Evolutionary conservation across 2,888 invertebrate genomes (phyloP), one percentile per base, ranked within the genome.

Genomic region (Seira ritae): DNA sequence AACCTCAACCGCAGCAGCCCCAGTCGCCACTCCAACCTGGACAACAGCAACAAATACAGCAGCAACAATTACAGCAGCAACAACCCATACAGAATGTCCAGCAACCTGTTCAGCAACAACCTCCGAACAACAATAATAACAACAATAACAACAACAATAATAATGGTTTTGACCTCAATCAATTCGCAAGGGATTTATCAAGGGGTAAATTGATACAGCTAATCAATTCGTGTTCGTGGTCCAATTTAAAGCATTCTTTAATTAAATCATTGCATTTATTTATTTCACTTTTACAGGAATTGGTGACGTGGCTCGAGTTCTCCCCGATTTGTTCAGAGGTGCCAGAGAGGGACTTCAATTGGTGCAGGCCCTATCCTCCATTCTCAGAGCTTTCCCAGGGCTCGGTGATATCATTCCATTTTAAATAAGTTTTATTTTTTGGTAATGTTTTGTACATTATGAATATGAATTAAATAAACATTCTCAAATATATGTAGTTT

Each of bases 271-370:
- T 31, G 2, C 31, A 31, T 31, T n/a, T n/a, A 31, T 4, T 31
- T 31, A 31, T 31, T 31, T 31, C 2, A 31, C 31, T 2, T 31
- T 8, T 55, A 8, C 17, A 55, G 55, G 55, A 4, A 83, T 89
- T 12, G 87, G 87, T 0, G 89, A 89, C 55, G 82, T 89, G 1
- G 75, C 87, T 15, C 82, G 85, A 20, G 83, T 89, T n/a, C 85
- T 88, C 83, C 89, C 89, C 0, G 88, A 88, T 67, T 70, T 89
- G 8, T 88, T 89, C 70, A 84, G 84, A 60, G 89, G 89, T n/a
- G 89, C 88, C 0, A 74, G 87, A 71, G 88, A 88, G 77, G 89
- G 85, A 22, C 75, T 87, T 19, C 84, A 85, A 69, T 74, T 87
- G 10, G 81, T 87, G 8, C 84, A 85, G 42, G 85, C 87, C 0